Evolutionary conservation across 1,140 invertebrate species (phyloP).

Genomic region (Drosophila mauritiana): DNA sequence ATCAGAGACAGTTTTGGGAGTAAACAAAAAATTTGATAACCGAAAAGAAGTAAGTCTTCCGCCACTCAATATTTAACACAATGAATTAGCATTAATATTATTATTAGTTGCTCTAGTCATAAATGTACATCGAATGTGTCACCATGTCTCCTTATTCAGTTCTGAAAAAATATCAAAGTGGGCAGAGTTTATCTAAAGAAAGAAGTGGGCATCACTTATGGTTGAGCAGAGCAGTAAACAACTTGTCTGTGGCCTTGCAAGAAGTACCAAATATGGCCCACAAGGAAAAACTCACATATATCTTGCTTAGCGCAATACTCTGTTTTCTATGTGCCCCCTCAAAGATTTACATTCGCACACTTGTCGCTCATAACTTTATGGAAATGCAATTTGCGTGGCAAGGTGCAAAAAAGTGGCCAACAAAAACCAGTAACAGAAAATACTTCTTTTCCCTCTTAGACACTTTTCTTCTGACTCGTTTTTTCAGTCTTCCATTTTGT

Average conservation of each 20-base stretch:
- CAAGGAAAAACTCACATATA: slow-evolving; percentile 54
- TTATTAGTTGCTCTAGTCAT: too few relatives aligned
- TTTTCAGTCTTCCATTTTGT: not conserved
- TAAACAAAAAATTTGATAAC: too few relatives aligned
- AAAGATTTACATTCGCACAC: slow-evolving; percentile 75
- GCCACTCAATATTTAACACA: too few relatives aligned
- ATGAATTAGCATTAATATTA: too few relatives aligned
- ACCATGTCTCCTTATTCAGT: not conserved
- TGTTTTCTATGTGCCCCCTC: slow-evolving; percentile 15
- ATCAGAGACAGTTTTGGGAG: too few relatives aligned
- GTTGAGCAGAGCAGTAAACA: slow-evolving; percentile 33
- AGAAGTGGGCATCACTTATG: slow-evolving; percentile 37
- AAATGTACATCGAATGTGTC: not conserved
- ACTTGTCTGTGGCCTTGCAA: slow-evolving; percentile 27
- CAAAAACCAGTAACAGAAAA: slow-evolving; percentile 64
- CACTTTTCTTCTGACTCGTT: slow-evolving; percentile 33
- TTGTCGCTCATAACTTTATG: slow-evolving; percentile 80
- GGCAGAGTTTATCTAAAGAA: slow-evolving; percentile 12
- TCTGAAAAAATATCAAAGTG: slow-evolving; percentile 8
- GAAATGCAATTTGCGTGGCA: slow-evolving; percentile 64
- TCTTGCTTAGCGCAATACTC: slow-evolving; percentile 41
- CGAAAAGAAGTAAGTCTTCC: too few relatives aligned
- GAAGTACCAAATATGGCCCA: slow-evolving; percentile 31
- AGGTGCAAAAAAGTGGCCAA: slow-evolving; percentile 63
- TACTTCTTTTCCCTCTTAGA: slow-evolving; percentile 59